Conservation (phyloP, 2,113 vertebrate genomes). For the Cranoglanis bouderius region DNA sequence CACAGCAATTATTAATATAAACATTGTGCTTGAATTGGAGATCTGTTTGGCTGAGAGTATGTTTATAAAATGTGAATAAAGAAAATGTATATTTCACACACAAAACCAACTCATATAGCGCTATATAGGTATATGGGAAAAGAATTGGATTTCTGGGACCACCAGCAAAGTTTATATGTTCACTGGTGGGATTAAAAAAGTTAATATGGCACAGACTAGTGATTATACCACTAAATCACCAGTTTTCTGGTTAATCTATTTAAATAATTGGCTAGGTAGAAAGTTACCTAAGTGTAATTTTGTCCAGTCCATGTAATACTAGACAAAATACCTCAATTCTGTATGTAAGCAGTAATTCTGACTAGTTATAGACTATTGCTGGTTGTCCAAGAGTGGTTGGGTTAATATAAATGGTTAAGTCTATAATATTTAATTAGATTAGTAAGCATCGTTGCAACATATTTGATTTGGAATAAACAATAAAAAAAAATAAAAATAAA, state of each 20-base stretch:
- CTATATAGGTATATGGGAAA: conserved; percentile 23
- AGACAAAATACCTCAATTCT: conserved; percentile 22
- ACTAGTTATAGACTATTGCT: conserved; percentile 4
- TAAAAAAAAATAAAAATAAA: background rate
- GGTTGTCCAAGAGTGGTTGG: conserved; percentile 1
- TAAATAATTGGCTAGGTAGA: conserved; percentile 30
- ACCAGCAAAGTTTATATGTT: conserved; percentile 18
- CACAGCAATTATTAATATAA: conserved; percentile 59
- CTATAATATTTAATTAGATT: background rate
- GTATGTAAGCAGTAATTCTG: background rate
- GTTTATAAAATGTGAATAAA: conserved; percentile 36
- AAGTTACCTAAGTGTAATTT: conserved; percentile 25
- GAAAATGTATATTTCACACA: conserved; percentile 43
- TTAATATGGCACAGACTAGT: conserved; percentile 9
- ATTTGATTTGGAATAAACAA: background rate
- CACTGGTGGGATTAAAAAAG: background rate
- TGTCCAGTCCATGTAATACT: background rate
- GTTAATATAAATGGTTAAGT: background rate
- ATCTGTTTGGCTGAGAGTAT: conserved; percentile 54
- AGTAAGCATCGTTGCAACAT: background rate
- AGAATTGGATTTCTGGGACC: background rate
- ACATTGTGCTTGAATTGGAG: conserved; percentile 67
- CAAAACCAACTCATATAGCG: conserved; percentile 36
- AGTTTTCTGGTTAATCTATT: conserved; percentile 24
- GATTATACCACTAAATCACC: conserved; percentile 11